Conservation (phyloP, 2,113 vertebrate genomes). For the Pardalotus punctatus region DNA sequence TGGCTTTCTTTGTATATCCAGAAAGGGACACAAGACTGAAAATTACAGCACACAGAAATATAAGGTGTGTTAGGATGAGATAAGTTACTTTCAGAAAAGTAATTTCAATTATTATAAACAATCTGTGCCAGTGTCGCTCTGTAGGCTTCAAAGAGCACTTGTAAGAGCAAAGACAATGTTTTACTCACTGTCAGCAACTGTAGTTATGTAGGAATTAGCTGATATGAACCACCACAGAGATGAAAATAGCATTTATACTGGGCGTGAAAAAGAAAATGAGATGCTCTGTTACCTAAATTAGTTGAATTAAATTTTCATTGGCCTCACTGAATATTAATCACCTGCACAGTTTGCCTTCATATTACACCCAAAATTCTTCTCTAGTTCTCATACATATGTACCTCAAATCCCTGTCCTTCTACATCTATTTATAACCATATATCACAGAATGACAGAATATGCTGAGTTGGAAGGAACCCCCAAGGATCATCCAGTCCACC, state of each 20-base stretch:
- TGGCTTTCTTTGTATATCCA: neutral
- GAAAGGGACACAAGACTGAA: neutral
- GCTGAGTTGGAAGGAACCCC: neutral
- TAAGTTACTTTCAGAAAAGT: conserved; percentile 31
- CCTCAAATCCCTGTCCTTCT: neutral
- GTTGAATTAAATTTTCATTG: neutral
- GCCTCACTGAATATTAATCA: conserved; percentile 9
- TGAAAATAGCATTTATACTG: neutral
- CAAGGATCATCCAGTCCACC: rapidly evolving
- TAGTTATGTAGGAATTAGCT: conserved; percentile 2
- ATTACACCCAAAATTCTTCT: neutral
- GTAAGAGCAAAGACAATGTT: neutral
- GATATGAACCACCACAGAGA: neutral
- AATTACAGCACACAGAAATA: conserved; percentile 8
- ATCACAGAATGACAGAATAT: neutral
- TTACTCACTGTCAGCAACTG: conserved; percentile 9
- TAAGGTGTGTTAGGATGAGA: conserved; percentile 38
- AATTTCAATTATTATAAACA: conserved; percentile 29
- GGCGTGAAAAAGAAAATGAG: neutral
- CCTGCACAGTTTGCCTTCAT: neutral
- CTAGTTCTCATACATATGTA: neutral
- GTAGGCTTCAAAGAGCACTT: conserved; percentile 23
- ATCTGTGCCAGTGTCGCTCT: neutral
- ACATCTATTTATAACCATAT: neutral
- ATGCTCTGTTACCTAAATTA: conserved; percentile 22